Evolutionary conservation across 2,113 vertebrate species (phyloP), one percentile per base, ranked within the genome.

Genomic region (Strigops habroptila): DNA sequence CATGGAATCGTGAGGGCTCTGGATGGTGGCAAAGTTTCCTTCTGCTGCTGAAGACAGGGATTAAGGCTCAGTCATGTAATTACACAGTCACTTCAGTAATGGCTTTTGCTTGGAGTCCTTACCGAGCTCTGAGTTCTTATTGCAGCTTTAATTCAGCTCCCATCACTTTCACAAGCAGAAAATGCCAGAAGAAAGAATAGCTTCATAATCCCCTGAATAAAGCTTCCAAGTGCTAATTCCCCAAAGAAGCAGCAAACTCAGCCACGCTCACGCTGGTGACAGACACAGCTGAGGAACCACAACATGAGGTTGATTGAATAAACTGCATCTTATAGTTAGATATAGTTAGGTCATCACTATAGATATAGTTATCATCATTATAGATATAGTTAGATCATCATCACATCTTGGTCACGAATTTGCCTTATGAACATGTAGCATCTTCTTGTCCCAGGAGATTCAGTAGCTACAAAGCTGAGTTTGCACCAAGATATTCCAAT

Each of bases 141-240:
- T 33, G 35, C 39, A 62, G 91, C 44, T 82, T 73, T 89, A 76
- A 93, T 73, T 82, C 91, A 73, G 57, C 48, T 95, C 52, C 65
- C 89, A 87, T 64, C 55, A 68, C 69, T 68, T 84, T 10, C 74
- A 75, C 46, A 79, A 74, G 65, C 77, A 89, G 86, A 85, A 92
- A 35, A 59, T 0, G 23, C 73, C 91, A 95, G 68, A 48, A 68
- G 30, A 82, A 84, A 84, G 69, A 92, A 79, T 4, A 89, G 70
- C 69, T 87, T 67, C 52, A 59, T 79, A 91, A 91, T 85, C 80
- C 57, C 33, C 41, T 0, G 0, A 88, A 75, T 67, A 73, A 88
- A 91, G 73, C 52, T 82, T 80, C 67, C 41, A 76, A 93, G 81
- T 31, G 77, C 33, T 91, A 73, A 97, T 94, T 92, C 93, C 30